phyloP scores from a whole-genome alignment of 2,113 vertebrate genomes.

The Paramisgurnus dabryanus region DNA sequence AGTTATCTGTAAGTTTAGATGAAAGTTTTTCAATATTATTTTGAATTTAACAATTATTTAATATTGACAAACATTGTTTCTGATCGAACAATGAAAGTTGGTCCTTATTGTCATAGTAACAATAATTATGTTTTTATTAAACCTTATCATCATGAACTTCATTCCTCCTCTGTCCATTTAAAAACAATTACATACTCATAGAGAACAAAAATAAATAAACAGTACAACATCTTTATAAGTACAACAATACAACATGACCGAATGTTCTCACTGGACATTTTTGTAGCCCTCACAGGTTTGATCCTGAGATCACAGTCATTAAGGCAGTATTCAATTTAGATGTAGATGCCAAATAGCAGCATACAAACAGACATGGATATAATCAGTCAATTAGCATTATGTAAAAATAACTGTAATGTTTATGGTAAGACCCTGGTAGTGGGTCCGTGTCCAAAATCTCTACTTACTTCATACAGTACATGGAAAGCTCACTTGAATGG shows the following conservation, averaged over 20 bases:
- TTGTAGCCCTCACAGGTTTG: slow-evolving; percentile 70
- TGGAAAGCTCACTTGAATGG: background rate
- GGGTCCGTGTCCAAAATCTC: background rate
- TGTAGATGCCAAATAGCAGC: slow-evolving; percentile 45
- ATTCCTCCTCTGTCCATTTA: slow-evolving; percentile 2
- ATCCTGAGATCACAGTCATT: slow-evolving; percentile 72
- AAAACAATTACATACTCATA: background rate
- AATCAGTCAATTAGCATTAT: slow-evolving; percentile 50
- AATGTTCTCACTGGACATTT: slow-evolving; percentile 59
- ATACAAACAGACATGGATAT: slow-evolving; percentile 38
- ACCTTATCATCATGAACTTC: background rate
- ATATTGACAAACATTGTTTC: too few relatives aligned
- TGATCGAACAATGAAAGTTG: too few relatives aligned
- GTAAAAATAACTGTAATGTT: background rate
- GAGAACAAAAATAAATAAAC: slow-evolving; percentile 48
- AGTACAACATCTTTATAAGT: background rate
- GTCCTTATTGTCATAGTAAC: background rate
- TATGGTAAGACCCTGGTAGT: too few relatives aligned
- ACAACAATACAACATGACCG: slow-evolving; percentile 48
- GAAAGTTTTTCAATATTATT: too few relatives aligned
- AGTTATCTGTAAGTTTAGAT: too few relatives aligned
- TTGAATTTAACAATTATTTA: too few relatives aligned
- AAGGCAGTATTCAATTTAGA: slow-evolving; percentile 69
- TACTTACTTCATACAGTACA: background rate
- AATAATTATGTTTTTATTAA: background rate